phyloP scores from a whole-genome alignment of 64 coral and sea anemone genomes.

The Pocillopora verrucosa region DNA sequence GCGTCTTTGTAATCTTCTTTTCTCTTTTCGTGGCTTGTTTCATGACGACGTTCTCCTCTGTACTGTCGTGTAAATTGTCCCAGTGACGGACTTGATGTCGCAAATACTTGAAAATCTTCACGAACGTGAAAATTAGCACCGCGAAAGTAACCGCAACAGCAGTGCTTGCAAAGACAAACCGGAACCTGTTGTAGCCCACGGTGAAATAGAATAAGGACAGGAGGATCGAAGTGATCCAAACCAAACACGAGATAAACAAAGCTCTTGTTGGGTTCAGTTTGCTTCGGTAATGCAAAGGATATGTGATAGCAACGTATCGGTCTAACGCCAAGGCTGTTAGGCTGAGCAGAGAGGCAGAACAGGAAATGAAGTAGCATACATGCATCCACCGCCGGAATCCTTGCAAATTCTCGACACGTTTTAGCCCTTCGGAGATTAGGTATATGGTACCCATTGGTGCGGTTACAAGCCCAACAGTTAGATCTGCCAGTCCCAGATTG shows the following conservation, averaged over 20 bases:
- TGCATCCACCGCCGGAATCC: conserved; percentile 7
- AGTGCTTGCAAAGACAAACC: conserved; percentile 84
- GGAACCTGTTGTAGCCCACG: conserved; percentile 76
- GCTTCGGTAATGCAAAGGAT: conserved; percentile 56
- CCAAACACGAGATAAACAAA: conserved; percentile 3
- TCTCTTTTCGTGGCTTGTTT: conserved; percentile 48
- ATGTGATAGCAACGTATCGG: conserved; percentile 64
- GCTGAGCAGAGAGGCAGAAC: conserved; percentile 87
- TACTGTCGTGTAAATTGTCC: conserved; percentile 32
- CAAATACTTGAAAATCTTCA: conserved; percentile 59
- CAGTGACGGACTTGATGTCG: conserved; percentile 43
- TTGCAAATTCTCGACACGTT: neutral
- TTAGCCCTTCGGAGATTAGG: conserved; percentile 48
- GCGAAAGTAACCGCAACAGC: conserved; percentile 64
- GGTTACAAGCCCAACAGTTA: conserved; percentile 67
- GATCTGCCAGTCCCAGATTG: conserved; percentile 78
- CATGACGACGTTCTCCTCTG: conserved; percentile 32
- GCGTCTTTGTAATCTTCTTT: conserved; percentile 64
- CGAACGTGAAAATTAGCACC: conserved; percentile 62
- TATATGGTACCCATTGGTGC: conserved; percentile 47
- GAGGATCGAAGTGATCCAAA: conserved; percentile 58
- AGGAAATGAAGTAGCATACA: conserved; percentile 75
- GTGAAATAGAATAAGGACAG: conserved; percentile 76
- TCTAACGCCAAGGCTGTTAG: conserved; percentile 77
- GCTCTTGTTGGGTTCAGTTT: conserved; percentile 40